Percentiles rank a stretch among this genome's conserved stretches.
These are phyloP conservation scores for Meloe dianella DNA, from an alignment of 2,888 invertebrate species.

Conservation along the genomic window DNA sequence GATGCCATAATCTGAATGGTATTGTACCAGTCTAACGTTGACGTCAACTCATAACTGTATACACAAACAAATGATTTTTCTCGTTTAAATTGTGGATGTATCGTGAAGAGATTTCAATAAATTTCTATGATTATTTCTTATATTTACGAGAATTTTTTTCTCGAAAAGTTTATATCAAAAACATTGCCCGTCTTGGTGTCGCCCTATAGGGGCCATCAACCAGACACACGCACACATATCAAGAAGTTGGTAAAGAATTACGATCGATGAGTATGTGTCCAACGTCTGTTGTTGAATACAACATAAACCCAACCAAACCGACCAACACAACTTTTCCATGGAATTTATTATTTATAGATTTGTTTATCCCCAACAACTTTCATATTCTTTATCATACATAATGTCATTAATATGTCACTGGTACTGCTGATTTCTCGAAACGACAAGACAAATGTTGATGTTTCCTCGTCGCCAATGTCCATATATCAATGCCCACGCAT, in stretches of 20 bases:
- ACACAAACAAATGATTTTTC: neutral
- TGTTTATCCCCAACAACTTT: constrained; percentile 58
- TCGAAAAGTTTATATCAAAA: neutral
- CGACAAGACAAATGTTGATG: constrained; percentile 59
- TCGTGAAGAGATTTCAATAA: neutral
- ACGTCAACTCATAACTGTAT: constrained; percentile 24
- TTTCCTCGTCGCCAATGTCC: constrained; percentile 53
- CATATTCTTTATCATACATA: constrained; percentile 56
- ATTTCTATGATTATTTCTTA: neutral
- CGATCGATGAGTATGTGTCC: constrained; percentile 7
- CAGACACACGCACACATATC: constrained; percentile 7
- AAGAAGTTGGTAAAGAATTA: constrained; percentile 5
- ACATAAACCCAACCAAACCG: neutral
- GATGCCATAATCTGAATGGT: constrained; percentile 32
- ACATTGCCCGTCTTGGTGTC: neutral
- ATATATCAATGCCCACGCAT: constrained; percentile 58
- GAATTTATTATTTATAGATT: constrained; percentile 58
- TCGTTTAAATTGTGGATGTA: neutral
- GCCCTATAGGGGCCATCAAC: constrained; percentile 6
- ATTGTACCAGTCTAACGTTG: constrained; percentile 39
- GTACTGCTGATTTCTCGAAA: constrained; percentile 56
- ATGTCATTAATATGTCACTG: constrained; percentile 58
- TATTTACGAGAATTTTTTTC: neutral
- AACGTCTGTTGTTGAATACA: constrained; percentile 8
- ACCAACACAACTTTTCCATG: constrained; percentile 42